These are phyloP conservation scores for Trilocha varians DNA, from an alignment of 2,888 invertebrate genomes.

Conservation along the genomic window DNA sequence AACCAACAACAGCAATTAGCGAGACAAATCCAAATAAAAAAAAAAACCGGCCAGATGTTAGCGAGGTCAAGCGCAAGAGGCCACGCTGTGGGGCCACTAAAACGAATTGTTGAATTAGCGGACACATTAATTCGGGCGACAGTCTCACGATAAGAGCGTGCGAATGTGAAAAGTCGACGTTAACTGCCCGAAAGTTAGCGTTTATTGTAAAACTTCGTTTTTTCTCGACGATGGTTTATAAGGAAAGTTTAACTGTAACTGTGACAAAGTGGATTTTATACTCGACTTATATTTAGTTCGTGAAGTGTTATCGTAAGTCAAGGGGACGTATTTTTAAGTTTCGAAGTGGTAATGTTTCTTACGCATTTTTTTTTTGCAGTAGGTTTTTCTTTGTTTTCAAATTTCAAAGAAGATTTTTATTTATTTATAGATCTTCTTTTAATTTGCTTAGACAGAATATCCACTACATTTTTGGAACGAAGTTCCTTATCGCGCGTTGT, in stretches of 20 bases:
- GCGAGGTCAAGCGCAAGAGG: slow-evolving; percentile 3
- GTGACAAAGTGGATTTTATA: background rate
- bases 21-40: background rate
- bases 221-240: background rate
- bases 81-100: slow-evolving; percentile 29
- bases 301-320: background rate
- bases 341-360: too few relatives aligned
- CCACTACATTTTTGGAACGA: too few relatives aligned
- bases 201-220: background rate
- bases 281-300: background rate
- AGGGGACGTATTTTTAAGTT: background rate
- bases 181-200: slow-evolving; percentile 3
- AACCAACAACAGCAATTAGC: too few relatives aligned
- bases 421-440: too few relatives aligned
- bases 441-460: too few relatives aligned
- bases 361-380: too few relatives aligned
- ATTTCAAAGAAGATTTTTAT: too few relatives aligned
- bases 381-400: too few relatives aligned
- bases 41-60: background rate
- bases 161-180: slow-evolving; percentile 15
- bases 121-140: slow-evolving; percentile 20
- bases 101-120: slow-evolving; percentile 19
- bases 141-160: slow-evolving; percentile 18
- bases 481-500: too few relatives aligned
- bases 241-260: background rate